phyloP scores from a whole-genome alignment of 1,140 invertebrate species.

The Drosophila jambulina region DNA sequence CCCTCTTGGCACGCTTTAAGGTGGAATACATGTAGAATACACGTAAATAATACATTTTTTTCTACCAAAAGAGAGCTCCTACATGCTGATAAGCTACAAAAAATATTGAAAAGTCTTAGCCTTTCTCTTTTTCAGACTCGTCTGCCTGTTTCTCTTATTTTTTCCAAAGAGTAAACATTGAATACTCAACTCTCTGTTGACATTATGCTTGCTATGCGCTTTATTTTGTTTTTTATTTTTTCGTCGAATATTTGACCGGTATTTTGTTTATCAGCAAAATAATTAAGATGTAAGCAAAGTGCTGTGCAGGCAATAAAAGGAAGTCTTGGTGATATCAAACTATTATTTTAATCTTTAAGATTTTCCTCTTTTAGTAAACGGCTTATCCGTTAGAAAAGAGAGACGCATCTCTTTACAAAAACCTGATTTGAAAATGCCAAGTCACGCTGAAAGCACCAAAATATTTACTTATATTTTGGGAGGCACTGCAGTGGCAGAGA shows the following conservation, averaged over 20 bases:
- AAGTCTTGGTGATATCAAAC: not conserved
- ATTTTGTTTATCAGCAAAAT: not conserved
- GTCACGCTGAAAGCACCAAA: conserved; percentile 38
- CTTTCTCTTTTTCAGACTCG: not conserved
- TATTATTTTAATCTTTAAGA: not conserved
- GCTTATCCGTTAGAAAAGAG: not conserved
- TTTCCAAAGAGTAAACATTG: not conserved
- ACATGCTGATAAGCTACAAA: not conserved
- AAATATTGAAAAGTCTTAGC: not conserved
- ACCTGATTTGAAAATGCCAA: conserved; percentile 1
- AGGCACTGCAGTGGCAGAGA: not conserved
- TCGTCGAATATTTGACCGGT: not conserved
- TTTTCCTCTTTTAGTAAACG: not conserved
- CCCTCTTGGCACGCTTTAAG: too few relatives aligned
- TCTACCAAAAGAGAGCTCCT: too few relatives aligned
- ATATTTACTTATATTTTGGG: conserved; percentile 9
- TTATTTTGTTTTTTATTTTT: not conserved
- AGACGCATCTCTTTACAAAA: not conserved
- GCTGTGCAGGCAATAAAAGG: not conserved
- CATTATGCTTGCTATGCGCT: not conserved
- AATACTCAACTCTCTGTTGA: conserved; percentile 14
- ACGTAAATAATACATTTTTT: not conserved
- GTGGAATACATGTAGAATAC: too few relatives aligned
- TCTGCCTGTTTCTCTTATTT: not conserved
- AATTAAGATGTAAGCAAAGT: not conserved